Conservation (phyloP, 2,113 vertebrate genomes). For the Brachionichthys hirsutus region DNA sequence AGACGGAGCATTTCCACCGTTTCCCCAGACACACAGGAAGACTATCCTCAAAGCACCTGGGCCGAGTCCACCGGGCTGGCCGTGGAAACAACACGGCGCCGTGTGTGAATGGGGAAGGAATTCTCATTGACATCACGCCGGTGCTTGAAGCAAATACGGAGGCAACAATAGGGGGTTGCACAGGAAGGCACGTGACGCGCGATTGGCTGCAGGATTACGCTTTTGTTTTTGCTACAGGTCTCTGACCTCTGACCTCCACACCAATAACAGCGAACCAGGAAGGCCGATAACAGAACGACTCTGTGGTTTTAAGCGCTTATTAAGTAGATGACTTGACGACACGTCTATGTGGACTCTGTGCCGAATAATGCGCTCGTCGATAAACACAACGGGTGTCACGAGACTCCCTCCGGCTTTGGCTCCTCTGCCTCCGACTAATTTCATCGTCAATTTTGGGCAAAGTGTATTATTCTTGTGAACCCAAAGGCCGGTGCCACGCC, state of each 20-base stretch:
- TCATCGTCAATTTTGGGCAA: conserved; percentile 15
- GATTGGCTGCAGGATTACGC: not conserved
- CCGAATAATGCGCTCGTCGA: not conserved
- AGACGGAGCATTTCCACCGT: conserved; percentile 23
- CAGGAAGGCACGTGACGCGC: conserved; percentile 1
- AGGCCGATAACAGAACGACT: not conserved
- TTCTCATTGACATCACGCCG: conserved; percentile 58
- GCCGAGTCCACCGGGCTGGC: conserved; percentile 52
- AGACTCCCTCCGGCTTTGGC: conserved; percentile 10
- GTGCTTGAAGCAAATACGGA: conserved; percentile 49
- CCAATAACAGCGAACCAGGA: not conserved
- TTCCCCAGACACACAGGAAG: conserved; percentile 60
- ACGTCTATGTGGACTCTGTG: not conserved
- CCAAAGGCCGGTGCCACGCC: conserved; percentile 21
- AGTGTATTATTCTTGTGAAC: conserved; percentile 12
- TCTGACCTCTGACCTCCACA: not conserved
- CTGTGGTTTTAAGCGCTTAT: not conserved
- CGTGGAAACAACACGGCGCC: conserved; percentile 15
- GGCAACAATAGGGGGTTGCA: conserved; percentile 40
- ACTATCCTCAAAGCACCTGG: conserved; percentile 54
- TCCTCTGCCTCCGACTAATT: not conserved
- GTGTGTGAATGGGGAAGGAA: conserved; percentile 45
- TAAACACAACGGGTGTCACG: not conserved
- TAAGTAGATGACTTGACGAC: not conserved
- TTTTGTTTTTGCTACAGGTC: conserved; percentile 5